Base-by-base conservation (phyloP, 35 echinoderm and acorn worm species). In the Strongylocentrotus purpuratus region DNA sequence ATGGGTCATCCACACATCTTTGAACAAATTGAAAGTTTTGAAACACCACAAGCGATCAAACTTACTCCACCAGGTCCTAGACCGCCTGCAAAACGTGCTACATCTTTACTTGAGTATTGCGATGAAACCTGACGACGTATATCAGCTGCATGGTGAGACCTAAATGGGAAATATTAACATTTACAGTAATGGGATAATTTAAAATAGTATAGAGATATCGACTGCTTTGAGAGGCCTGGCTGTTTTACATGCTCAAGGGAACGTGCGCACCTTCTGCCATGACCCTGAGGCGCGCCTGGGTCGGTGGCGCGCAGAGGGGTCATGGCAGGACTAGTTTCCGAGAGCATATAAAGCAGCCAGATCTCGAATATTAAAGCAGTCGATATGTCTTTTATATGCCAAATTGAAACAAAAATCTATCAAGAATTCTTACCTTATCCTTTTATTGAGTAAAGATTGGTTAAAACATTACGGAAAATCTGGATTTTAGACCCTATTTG, bases 101-200 rank as follows among this genome's bases (percentile, higher is more conserved):
- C 94, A 88, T 96, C 96, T 89, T 95, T 95, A 31, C 92, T 89
- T 33, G 97, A 95, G 47, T 96, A 96, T 33, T 96, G 97, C 9
- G 96, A 96, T 4, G 98, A 97, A 87, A 99, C 97, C 89, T 99
- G 98, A 48, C 97, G 94, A 10, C 98, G 98, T 95, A 99, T 97
- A 46, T 99, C 98, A 28, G 98, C 98, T 87, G 98, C 98, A 61
- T 95, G 98, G 31, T 97, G 96, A 33, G 48, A 95, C 50, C 97
- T 98, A 92, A 0, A 94, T 47, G 15, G 50, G 33, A 88, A 88
- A 35, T 15, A 14, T 17, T 18, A 4, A 33, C 12, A 85, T 15
- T 31, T 0, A 4, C 31, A 35, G 32, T 5, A 58, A 91, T 11
- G 8, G n/a, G 12, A 90, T 4, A 28, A 48, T 25, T n/a, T 86